These are phyloP conservation scores for Coelopa pilipes DNA, from an alignment of 2,888 invertebrate genomes.

Conservation along the genomic window DNA sequence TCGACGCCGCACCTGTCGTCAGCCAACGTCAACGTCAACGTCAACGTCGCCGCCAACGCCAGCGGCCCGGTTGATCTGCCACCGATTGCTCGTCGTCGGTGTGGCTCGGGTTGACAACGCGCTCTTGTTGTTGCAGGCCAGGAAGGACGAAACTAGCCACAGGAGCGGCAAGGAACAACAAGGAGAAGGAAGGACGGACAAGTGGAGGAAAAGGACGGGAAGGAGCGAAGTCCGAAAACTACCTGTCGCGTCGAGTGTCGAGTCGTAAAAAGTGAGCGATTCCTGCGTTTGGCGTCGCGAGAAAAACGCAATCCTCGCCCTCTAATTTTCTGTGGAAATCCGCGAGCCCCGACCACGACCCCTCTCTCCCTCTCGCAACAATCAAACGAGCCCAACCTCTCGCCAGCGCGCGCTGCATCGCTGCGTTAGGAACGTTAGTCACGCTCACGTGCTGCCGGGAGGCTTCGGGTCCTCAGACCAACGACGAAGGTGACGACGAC, in stretches of 20 bases:
- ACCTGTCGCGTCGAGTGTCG: neutral
- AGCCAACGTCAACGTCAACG: neutral
- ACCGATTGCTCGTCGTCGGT: too few species aligned
- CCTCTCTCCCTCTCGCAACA: neutral
- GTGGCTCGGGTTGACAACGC: too few species aligned
- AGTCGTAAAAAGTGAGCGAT: too few species aligned
- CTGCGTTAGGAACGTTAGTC: constrained; percentile 31
- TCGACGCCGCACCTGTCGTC: too few species aligned
- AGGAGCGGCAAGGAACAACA: neutral
- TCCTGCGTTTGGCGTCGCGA: neutral
- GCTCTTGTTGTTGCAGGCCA: too few species aligned
- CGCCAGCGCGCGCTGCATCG: neutral
- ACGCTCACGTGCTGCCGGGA: constrained; percentile 3
- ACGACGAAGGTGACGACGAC: too few species aligned
- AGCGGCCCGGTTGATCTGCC: too few species aligned
- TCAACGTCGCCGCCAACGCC: neutral
- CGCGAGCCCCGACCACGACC: neutral
- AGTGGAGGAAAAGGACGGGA: neutral
- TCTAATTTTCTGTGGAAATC: neutral
- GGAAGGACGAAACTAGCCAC: too few species aligned
- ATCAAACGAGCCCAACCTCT: neutral
- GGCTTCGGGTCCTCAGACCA: too few species aligned
- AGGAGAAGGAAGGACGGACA: neutral
- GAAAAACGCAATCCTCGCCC: neutral
- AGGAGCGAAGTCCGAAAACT: neutral